Conservation (phyloP, 1,140 invertebrate species). For the Maconellicoccus hirsutus region DNA sequence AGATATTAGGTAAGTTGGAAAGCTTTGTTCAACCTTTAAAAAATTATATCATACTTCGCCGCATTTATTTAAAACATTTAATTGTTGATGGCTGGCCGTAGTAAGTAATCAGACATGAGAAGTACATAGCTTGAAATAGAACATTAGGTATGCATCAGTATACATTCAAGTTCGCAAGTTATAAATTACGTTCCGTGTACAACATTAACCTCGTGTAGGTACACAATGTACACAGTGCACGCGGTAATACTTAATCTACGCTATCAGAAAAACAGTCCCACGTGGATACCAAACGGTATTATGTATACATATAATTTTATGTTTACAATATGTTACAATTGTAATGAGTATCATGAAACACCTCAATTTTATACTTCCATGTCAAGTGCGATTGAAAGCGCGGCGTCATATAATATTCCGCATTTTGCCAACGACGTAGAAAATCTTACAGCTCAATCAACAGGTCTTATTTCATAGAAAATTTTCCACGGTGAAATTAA, state of each 20-base stretch:
- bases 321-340: slow-evolving; percentile 1
- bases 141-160: background rate
- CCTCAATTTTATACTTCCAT: background rate
- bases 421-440: background rate
- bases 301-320: background rate
- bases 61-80: background rate
- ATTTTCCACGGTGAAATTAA: background rate
- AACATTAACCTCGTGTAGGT: slow-evolving; percentile 7
- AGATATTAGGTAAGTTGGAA: too few relatives aligned
- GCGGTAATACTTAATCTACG: background rate
- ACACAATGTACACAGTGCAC: background rate
- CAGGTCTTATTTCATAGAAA: background rate
- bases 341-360: background rate
- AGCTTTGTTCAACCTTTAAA: too few relatives aligned
- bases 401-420: background rate
- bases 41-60: background rate
- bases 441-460: background rate
- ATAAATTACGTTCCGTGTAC: slow-evolving; percentile 4
- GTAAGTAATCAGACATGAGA: background rate
- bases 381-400: too few relatives aligned
- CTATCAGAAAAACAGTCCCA: background rate
- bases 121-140: background rate
- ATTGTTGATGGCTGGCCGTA: background rate
- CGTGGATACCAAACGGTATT: background rate
- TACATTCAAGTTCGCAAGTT: background rate